A percentile compares a stretch with the other conserved stretches of the same genome.
Evolutionary conservation across 2,888 invertebrate species (phyloP).

Genomic region (Cataglyphis altisquamis): DNA sequence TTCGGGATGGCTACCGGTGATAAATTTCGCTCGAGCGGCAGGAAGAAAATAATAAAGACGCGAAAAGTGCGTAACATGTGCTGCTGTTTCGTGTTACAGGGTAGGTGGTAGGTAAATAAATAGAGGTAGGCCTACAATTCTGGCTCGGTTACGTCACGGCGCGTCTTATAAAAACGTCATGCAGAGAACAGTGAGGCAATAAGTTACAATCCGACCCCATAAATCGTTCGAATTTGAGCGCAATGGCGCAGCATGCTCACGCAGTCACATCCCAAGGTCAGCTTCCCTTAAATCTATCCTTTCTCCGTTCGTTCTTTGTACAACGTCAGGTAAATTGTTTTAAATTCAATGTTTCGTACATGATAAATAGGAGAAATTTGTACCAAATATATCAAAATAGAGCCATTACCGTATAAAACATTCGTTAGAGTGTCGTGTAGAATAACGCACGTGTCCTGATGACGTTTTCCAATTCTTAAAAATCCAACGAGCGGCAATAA

Average conservation of each 20-base stretch:
- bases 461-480: slow-evolving; percentile 15
- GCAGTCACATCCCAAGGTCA: slow-evolving; percentile 67
- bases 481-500: slow-evolving; percentile 18
- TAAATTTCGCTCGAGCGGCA: slow-evolving; percentile 77
- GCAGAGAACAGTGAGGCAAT: slow-evolving; percentile 70
- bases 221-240: slow-evolving; percentile 80
- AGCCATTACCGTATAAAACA: not conserved
- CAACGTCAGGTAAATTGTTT: not conserved
- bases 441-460: not conserved
- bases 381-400: not conserved
- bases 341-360: not conserved
- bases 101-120: slow-evolving; percentile 59
- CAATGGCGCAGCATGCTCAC: slow-evolving; percentile 68
- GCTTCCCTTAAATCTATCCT: slow-evolving; percentile 60
- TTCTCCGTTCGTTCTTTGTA: not conserved
- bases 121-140: slow-evolving; percentile 70
- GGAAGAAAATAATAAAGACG: slow-evolving; percentile 54
- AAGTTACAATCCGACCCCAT: slow-evolving; percentile 80
- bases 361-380: slow-evolving; percentile 13
- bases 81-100: slow-evolving; percentile 21
- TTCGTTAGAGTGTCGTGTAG: not conserved
- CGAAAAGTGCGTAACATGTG: slow-evolving; percentile 50
- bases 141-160: slow-evolving; percentile 81
- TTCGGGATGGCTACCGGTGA: slow-evolving; percentile 75
- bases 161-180: slow-evolving; percentile 60